Base-by-base conservation (phyloP, 1,140 invertebrate species). In the Drosophila ficusphila region DNA sequence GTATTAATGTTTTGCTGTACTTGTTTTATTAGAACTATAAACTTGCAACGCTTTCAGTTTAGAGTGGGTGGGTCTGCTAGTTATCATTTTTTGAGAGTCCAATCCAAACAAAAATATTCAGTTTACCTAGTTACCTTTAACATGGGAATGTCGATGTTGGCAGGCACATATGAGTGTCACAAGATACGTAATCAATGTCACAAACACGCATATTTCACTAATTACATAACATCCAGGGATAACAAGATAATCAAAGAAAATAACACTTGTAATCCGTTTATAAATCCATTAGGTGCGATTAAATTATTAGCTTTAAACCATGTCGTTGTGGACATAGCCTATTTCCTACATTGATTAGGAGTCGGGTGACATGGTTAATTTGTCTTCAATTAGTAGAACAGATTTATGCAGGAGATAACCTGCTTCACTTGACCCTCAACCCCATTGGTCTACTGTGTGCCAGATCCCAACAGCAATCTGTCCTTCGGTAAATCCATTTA, bases 401-500 rank as follows among this genome's bases (percentile, higher is more conserved):
- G 19, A 25, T 25, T 9, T n/a, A 19, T 11, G 8, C 8, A 6
- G 6, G 4, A 12, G 8, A 19, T 25, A 16, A 12, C 33, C 18
- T 54, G 16, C 33, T 38, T 16, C 12, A 27, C n/a, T 57, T 11
- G 19, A 49, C 53, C 29, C 27, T 33, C 49, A 36, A 14, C 48
- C 21, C 33, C 7, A 29, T 31, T 54, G 23, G n/a, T 19, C 34
- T 21, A n/a, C 3, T 16, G 34, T 25, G 29, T 8, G 33, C 39
- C 61, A 0, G 16, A 19, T 23, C 19, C 14, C 19, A 9, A 21
- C 7, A 33, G 33, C 33, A 41, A 19, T 54, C n/a, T 54, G 25
- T n/a, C 29, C 27, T 41, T 57, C 33, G 29, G 41, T 41, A 18
- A 51, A 49, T 64, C 42, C 44, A 49, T 70, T 58, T 71, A 71